Evolutionary conservation across 2,888 invertebrate genomes (phyloP), one percentile per base, ranked within the genome.

Genomic region (Ennomos quercinarius): DNA sequence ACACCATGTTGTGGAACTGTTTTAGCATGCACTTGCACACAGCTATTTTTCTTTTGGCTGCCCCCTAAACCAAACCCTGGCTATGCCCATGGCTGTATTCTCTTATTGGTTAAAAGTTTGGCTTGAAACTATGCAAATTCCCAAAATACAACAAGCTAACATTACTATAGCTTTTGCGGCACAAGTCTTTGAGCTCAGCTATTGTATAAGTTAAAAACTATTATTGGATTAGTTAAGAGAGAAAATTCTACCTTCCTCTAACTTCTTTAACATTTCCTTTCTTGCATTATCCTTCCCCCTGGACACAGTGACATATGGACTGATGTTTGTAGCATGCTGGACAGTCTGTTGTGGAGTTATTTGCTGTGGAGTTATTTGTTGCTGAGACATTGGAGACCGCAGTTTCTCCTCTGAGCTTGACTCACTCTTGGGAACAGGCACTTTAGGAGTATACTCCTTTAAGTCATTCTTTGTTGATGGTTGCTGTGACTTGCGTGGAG

Each of bases 231-330:
- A 48, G n/a, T 41, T 39, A 50, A 40, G 4, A 53, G 43, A 60
- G 4, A 53, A 45, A 60, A 39, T 6, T 5, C 61, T 76, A 92
- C 92, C 93, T 71, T 89, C 88, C 45, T 79, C 68, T n/a, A 88
- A 64, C 69, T 91, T 93, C 66, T 82, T 76, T 50, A 81, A 86
- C 91, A 86, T 93, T 70, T 95, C 95, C 46, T 86, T 93, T 37
- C 94, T 84, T 0, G 94, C 94, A 67, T 93, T 94, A 1, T 83
- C 87, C 67, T 95, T 95, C 0, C 95, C 95, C 17, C 95, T 80
- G 0, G 94, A 94, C 52, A 93, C 72, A 0, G 94, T 94, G 0
- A 95, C 92, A 75, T 91, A 94, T 0, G 95, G 95, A 62, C 94
- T 94, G 0, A 92, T 81, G 52, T 84, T 90, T 39, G 74, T 77